Evolutionary conservation across 2,888 invertebrate species (phyloP).

Genomic region (Yponomeuta sedellus): DNA sequence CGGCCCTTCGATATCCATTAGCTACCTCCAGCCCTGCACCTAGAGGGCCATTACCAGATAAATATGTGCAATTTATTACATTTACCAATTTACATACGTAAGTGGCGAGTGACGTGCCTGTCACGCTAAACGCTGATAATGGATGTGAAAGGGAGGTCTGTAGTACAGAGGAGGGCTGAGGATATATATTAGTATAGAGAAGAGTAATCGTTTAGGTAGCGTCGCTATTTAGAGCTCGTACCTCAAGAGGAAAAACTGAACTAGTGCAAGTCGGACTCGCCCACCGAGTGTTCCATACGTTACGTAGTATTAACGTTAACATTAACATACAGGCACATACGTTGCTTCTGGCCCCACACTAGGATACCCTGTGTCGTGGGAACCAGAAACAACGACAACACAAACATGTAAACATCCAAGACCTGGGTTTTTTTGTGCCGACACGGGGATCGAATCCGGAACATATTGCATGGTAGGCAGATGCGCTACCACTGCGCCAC

Average conservation of each 20-base stretch:
- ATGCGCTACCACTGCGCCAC: too few species aligned
- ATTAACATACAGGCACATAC: too few species aligned
- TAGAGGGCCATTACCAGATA: slow-evolving; percentile 65
- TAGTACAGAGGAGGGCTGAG: neutral
- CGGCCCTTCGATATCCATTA: slow-evolving; percentile 40
- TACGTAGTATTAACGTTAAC: too few species aligned
- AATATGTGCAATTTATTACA: slow-evolving; percentile 74
- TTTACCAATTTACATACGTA: slow-evolving; percentile 74
- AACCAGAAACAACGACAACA: too few species aligned
- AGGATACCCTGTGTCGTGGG: too few species aligned
- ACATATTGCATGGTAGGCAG: too few species aligned
- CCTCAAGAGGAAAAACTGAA: neutral
- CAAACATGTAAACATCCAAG: too few species aligned
- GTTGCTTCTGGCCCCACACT: too few species aligned
- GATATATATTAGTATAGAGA: neutral
- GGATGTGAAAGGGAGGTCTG: slow-evolving; percentile 34
- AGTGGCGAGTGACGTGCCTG: slow-evolving; percentile 55
- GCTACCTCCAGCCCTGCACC: slow-evolving; percentile 47
- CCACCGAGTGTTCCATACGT: too few species aligned
- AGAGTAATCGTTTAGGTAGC: neutral
- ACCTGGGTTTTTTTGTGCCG: too few species aligned
- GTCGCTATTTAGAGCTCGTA: neutral
- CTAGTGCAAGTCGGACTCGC: too few species aligned
- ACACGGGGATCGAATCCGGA: too few species aligned
- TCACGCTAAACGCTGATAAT: slow-evolving; percentile 53